These are phyloP conservation scores for Lepas anatifera DNA, from an alignment of 2,888 invertebrate genomes.

Conservation along the genomic window DNA sequence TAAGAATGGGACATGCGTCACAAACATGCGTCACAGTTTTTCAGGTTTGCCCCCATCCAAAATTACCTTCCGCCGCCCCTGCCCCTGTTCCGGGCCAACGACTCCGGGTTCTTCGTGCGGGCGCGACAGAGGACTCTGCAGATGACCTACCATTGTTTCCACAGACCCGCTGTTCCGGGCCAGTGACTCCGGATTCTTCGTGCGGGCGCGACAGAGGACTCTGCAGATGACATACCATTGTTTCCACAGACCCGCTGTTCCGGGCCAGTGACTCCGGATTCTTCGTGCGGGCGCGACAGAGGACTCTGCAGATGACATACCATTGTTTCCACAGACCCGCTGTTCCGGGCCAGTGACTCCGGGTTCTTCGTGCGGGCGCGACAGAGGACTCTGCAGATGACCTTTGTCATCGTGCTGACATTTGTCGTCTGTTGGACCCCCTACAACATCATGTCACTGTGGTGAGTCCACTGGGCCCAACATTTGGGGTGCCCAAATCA, in stretches of 20 bases:
- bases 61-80: too few relatives aligned
- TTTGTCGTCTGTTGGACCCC: not conserved
- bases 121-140: not conserved
- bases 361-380: not conserved
- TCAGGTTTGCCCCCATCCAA: too few relatives aligned
- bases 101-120: not conserved
- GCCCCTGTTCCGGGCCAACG: not conserved
- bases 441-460: not conserved
- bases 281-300: not conserved
- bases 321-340: not conserved
- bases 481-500: not conserved
- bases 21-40: too few relatives aligned
- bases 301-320: not conserved
- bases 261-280: not conserved
- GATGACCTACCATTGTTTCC: not conserved
- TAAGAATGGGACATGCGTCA: too few relatives aligned
- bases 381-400: not conserved
- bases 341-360: slow-evolving; percentile 4
- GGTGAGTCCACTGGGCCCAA: not conserved
- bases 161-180: not conserved
- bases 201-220: not conserved
- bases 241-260: not conserved
- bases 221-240: not conserved
- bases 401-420: not conserved
- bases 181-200: not conserved